Percentiles rank a stretch among this genome's conserved stretches.
These are phyloP conservation scores for Helobdella robusta DNA, from an alignment of 2,888 invertebrate genomes.

Conservation along the genomic window DNA sequence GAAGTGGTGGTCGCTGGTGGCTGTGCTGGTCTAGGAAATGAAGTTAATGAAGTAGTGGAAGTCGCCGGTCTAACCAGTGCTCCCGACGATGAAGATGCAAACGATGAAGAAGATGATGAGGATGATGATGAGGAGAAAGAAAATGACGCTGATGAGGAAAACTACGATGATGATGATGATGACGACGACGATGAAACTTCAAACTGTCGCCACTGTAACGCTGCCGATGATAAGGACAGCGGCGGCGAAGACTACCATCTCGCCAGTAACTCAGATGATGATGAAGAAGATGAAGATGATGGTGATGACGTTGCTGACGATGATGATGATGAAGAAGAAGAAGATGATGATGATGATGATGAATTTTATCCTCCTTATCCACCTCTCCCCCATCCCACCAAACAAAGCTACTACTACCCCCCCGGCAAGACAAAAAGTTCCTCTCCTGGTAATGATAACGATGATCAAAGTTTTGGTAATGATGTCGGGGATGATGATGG, in stretches of 20 bases:
- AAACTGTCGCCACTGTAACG: too few relatives aligned
- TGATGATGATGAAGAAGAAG: not conserved
- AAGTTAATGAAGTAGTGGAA: not conserved
- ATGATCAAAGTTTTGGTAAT: not conserved
- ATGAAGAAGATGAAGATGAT: too few relatives aligned
- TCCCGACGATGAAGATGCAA: not conserved
- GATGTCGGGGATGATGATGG: not conserved
- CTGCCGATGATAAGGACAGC: not conserved
- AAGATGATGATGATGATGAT: not conserved
- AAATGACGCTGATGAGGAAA: too few relatives aligned
- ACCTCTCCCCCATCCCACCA: not conserved
- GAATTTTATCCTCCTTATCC: not conserved
- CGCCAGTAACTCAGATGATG: not conserved
- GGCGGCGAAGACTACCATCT: not conserved
- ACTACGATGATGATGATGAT: too few relatives aligned
- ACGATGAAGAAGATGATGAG: not conserved
- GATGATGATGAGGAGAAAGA: constrained; percentile 8
- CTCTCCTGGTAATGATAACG: not conserved
- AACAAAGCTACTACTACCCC: too few relatives aligned
- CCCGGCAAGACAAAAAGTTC: not conserved
- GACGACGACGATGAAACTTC: too few relatives aligned
- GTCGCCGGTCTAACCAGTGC: not conserved
- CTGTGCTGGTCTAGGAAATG: not conserved
- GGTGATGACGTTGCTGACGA: too few relatives aligned
- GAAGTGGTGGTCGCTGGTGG: not conserved